These are phyloP conservation scores for Pterophyllum scalare DNA, from an alignment of 2,113 vertebrate species.

Conservation along the genomic window DNA sequence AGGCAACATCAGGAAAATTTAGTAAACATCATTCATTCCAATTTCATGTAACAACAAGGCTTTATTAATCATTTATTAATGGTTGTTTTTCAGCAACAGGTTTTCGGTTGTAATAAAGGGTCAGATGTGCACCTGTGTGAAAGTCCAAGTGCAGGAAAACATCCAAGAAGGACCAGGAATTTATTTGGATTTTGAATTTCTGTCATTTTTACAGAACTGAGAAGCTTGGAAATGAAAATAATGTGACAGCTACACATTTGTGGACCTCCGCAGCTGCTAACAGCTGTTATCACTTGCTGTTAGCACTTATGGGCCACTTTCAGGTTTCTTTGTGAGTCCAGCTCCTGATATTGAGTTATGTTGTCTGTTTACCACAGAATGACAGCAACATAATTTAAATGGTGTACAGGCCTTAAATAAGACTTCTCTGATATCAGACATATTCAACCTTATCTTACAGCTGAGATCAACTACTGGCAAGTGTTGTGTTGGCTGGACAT, in stretches of 20 bases:
- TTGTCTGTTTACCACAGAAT: neutral
- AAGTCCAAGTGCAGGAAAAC: neutral
- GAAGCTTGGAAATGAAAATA: too few species aligned
- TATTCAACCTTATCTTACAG: too few species aligned
- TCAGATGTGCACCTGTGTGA: neutral
- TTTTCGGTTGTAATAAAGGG: too few species aligned
- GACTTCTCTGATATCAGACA: neutral
- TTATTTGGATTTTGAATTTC: neutral
- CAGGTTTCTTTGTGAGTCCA: neutral
- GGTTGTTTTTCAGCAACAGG: neutral
- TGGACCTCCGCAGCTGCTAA: neutral
- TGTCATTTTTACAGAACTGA: neutral
- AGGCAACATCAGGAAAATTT: neutral
- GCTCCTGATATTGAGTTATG: neutral
- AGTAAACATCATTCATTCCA: neutral
- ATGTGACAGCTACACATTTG: too few species aligned
- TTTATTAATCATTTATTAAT: neutral
- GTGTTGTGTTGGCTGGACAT: too few species aligned
- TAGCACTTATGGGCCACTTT: neutral
- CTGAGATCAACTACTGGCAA: too few species aligned
- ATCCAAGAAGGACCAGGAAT: too few species aligned
- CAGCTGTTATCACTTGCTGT: too few species aligned
- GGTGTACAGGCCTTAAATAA: neutral
- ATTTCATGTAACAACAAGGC: neutral
- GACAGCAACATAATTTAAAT: neutral